These are phyloP conservation scores for Cassiopea andromeda DNA, from an alignment of 30 jellyfish, hydroid and myxozoan species.

Conservation along the genomic window DNA sequence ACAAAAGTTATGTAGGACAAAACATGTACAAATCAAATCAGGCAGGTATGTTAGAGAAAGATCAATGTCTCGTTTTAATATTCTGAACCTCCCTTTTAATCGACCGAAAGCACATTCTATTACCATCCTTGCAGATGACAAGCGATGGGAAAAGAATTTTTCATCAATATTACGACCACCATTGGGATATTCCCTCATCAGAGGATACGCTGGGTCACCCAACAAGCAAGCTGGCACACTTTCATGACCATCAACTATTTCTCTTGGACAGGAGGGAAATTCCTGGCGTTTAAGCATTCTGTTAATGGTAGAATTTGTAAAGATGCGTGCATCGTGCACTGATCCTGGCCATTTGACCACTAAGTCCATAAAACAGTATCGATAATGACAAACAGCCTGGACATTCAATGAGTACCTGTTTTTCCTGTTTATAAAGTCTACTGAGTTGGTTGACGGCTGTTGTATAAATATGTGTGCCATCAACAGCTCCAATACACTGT, in stretches of 20 bases:
- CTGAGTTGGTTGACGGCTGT: slow-evolving; percentile 26
- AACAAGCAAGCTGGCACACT: slow-evolving; percentile 68
- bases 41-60: slow-evolving; percentile 32
- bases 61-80: slow-evolving; percentile 65
- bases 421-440: slow-evolving; percentile 30
- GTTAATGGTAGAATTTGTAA: slow-evolving; percentile 44
- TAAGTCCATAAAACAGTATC: slow-evolving; percentile 42
- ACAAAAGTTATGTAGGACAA: slow-evolving; percentile 62
- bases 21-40: slow-evolving; percentile 16
- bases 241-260: slow-evolving; percentile 60
- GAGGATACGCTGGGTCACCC: slow-evolving; percentile 85
- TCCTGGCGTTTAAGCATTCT: slow-evolving; percentile 12
- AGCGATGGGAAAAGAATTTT: slow-evolving; percentile 41
- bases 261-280: slow-evolving; percentile 53
- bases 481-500: slow-evolving; percentile 51
- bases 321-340: slow-evolving; percentile 61
- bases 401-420: slow-evolving; percentile 31
- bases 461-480: slow-evolving; percentile 63
- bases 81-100: slow-evolving; percentile 69
- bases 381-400: slow-evolving; percentile 35
- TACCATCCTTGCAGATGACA: slow-evolving; percentile 79
- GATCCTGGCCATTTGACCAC: slow-evolving; percentile 65
- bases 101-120: slow-evolving; percentile 81
- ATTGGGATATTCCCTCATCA: slow-evolving; percentile 65
- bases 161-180: slow-evolving; percentile 55